A percentile compares a stretch with the other conserved stretches of the same genome.
Conservation (phyloP, 1,140 invertebrate species). For the Leguminivora glycinivorella region DNA sequence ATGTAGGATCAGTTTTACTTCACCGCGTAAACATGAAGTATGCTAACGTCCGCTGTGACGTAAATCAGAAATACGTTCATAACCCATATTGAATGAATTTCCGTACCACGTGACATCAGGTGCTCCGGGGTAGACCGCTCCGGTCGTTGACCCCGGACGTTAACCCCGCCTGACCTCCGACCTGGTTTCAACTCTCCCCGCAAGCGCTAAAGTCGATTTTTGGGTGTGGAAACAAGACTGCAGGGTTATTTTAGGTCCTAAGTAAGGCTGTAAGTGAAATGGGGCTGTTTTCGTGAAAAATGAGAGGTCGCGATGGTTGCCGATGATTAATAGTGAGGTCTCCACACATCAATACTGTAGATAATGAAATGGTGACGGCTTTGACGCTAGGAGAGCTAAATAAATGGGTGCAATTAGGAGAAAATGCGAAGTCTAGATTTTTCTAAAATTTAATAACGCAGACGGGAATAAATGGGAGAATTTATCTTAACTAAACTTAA, state of each 20-base stretch:
- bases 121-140: constrained; percentile 12
- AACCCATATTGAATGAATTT: background rate
- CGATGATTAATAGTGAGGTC: constrained; percentile 17
- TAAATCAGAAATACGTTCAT: background rate
- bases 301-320: constrained; percentile 4
- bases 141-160: background rate
- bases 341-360: background rate
- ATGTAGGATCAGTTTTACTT: no score
- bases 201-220: background rate
- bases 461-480: background rate
- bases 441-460: constrained; percentile 7
- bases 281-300: constrained; percentile 16
- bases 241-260: constrained; percentile 16
- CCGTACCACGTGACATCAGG: background rate
- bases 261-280: constrained; percentile 14
- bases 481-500: background rate
- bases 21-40: background rate
- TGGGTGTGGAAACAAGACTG: background rate
- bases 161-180: background rate
- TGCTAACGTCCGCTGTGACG: background rate
- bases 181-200: background rate
- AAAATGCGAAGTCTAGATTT: constrained; percentile 5
- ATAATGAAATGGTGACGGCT: background rate
- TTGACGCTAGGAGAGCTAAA: background rate
- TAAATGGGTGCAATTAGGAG: background rate